Evolutionary conservation across 2,888 invertebrate species (phyloP).

Genomic region (Deilephila porcellus): DNA sequence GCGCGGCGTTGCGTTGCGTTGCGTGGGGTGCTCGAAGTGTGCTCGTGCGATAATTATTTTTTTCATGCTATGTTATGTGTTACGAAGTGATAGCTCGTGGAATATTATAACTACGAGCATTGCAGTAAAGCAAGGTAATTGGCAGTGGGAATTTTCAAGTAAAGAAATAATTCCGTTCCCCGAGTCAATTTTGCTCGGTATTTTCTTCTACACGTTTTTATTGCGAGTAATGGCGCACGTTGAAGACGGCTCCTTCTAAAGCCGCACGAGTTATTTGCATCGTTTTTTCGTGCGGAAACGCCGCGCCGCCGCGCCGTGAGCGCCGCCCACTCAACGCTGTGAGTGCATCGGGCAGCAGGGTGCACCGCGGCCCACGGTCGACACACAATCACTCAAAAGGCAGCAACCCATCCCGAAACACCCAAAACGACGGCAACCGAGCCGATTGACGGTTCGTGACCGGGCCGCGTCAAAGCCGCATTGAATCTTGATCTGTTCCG

Average conservation of each 20-base stretch:
- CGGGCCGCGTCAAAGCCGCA: conserved; percentile 65
- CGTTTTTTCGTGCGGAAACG: conserved; percentile 8
- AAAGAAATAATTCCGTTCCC: conserved; percentile 5
- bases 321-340: neutral
- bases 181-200: neutral
- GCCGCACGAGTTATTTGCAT: neutral
- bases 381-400: neutral
- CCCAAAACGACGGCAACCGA: conserved; percentile 39
- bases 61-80: neutral
- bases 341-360: neutral
- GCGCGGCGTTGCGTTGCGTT: neutral
- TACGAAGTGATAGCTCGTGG: neutral
- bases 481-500: conserved; percentile 68
- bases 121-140: neutral
- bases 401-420: neutral
- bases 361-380: neutral
- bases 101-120: neutral
- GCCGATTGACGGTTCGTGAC: conserved; percentile 67
- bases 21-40: neutral
- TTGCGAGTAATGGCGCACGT: conserved; percentile 12
- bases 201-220: conserved; percentile 15
- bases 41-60: neutral
- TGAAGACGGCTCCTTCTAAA: conserved; percentile 4
- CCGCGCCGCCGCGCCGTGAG: neutral
- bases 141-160: neutral